phyloP scores from a whole-genome alignment of 2,797 vertebrate genomes.

The Notamacropus eugenii region DNA sequence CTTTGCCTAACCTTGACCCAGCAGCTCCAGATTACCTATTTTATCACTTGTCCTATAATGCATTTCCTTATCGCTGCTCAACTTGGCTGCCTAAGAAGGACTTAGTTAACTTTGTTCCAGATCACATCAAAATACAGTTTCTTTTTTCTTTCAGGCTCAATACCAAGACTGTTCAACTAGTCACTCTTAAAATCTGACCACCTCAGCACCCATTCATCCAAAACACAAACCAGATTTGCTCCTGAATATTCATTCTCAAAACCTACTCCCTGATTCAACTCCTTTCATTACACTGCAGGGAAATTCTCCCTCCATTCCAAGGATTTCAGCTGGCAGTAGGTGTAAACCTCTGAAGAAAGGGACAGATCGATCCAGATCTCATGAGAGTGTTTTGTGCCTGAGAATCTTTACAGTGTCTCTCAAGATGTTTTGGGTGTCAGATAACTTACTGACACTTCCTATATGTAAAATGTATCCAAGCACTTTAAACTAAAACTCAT shows the following conservation, averaged over 20 bases:
- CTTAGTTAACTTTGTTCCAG: background rate
- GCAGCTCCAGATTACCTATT: background rate
- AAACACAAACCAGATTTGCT: background rate
- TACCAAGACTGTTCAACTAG: background rate
- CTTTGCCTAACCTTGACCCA: background rate
- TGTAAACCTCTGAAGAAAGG: background rate
- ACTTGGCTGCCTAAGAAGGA: background rate
- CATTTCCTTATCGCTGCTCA: background rate
- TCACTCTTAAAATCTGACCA: background rate
- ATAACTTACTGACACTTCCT: conserved; percentile 41
- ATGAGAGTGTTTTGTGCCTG: conserved; percentile 31
- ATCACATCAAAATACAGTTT: background rate
- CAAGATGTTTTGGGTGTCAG: conserved; percentile 12
- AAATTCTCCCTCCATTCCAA: conserved; percentile 14
- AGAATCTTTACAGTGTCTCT: conserved; percentile 25
- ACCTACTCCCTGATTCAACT: background rate
- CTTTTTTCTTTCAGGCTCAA: background rate
- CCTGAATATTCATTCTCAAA: background rate
- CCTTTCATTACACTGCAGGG: background rate
- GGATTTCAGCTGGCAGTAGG: background rate
- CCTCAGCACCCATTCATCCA: background rate
- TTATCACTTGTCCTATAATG: background rate
- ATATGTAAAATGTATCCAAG: conserved; percentile 38
- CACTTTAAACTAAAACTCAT: conserved; percentile 42
- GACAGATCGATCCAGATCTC: conserved; percentile 6